Evolutionary conservation across 2,797 vertebrate species (phyloP).

Genomic region (Chrosomus eos): DNA sequence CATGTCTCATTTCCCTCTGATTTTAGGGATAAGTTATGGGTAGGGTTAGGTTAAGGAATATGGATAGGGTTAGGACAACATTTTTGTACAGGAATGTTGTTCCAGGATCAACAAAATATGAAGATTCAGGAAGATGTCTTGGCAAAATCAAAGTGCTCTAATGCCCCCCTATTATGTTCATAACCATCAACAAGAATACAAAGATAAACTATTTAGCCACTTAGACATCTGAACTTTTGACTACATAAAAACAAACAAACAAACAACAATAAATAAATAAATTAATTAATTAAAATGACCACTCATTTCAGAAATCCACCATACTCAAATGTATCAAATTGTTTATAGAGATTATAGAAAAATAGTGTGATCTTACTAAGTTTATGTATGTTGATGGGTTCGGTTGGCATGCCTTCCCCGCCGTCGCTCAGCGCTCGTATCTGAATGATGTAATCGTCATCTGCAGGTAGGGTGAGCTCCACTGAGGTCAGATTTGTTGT

Average conservation of each 20-base stretch:
- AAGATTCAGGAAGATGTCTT: not conserved
- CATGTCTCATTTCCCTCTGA: not conserved
- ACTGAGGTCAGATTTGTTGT: slow-evolving; percentile 83
- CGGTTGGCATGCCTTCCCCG: slow-evolving; percentile 87
- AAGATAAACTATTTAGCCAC: not conserved
- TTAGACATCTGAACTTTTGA: too few species aligned
- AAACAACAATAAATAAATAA: not conserved
- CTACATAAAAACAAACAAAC: not conserved
- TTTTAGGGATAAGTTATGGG: not conserved
- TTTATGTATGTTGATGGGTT: slow-evolving; percentile 89
- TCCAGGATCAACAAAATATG: not conserved
- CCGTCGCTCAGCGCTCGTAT: slow-evolving; percentile 87
- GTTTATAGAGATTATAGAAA: not conserved
- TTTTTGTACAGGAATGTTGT: not conserved
- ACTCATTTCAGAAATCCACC: not conserved
- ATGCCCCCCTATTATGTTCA: not conserved
- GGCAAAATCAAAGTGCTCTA: not conserved
- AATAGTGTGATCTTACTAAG: slow-evolving; percentile 78
- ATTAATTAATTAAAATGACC: too few species aligned
- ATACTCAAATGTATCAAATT: not conserved
- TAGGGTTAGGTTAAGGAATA: not conserved
- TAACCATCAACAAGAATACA: not conserved
- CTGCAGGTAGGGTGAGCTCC: slow-evolving; percentile 83
- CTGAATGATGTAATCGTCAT: slow-evolving; percentile 88
- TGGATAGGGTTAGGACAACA: not conserved